A percentile compares a stretch with the other conserved stretches of the same genome.
Conservation (phyloP, 2,888 invertebrate species). For the Nesidiocoris tenuis region DNA sequence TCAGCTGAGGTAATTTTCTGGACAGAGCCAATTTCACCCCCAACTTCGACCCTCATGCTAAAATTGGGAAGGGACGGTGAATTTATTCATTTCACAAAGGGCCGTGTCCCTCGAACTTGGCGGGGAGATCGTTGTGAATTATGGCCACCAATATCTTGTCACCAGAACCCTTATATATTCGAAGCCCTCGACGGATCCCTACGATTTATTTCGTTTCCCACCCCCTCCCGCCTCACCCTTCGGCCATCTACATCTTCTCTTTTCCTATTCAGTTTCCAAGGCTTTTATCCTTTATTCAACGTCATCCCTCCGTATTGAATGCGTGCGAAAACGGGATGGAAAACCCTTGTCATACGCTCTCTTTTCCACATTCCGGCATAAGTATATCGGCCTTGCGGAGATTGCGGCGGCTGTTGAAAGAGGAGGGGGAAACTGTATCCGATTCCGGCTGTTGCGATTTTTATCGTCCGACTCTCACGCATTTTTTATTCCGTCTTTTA, state of each 20-base stretch:
- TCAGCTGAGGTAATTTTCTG: neutral
- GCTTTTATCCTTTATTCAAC: conserved; percentile 43
- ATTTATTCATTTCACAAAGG: conserved; percentile 44
- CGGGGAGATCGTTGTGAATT: conserved; percentile 42
- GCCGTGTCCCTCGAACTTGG: neutral
- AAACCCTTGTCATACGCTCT: neutral
- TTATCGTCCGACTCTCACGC: conserved; percentile 33
- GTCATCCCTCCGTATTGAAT: conserved; percentile 37
- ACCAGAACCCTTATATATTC: conserved; percentile 43
- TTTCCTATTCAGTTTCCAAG: conserved; percentile 14
- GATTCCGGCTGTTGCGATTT: conserved; percentile 36
- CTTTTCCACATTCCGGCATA: neutral
- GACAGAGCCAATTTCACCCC: neutral
- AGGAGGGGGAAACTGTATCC: conserved; percentile 4
- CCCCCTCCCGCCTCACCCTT: neutral
- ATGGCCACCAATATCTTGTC: conserved; percentile 45
- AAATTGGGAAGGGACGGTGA: conserved; percentile 20
- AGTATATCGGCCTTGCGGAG: neutral
- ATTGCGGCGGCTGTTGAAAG: neutral
- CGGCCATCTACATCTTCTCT: conserved; percentile 9
- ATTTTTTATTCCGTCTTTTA: conserved; percentile 31
- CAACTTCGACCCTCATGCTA: neutral
- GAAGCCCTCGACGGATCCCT: conserved; percentile 18
- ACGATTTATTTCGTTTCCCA: conserved; percentile 38
- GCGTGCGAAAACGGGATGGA: neutral